Base-by-base conservation (phyloP, 2,888 invertebrate genomes). In the Megaustenia siamemsis region DNA sequence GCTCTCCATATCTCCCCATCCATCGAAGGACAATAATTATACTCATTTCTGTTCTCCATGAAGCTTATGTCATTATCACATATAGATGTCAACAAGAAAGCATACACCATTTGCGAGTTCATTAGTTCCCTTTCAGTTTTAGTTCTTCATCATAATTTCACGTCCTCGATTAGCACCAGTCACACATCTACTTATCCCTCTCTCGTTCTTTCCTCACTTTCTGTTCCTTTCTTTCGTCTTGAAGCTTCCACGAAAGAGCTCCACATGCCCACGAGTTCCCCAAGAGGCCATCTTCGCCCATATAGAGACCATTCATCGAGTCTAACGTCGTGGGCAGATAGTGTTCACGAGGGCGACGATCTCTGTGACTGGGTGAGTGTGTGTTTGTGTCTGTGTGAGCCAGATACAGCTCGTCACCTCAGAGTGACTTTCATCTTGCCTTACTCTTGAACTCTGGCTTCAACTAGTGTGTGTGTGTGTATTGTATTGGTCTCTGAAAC, bases 151-250 rank as follows among this genome's bases (percentile, higher is more conserved):
- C 28, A 21, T 3, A 63, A 28, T 6, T 60, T 60, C 12, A 56
- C 24, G 24, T 21, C 69, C 40, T 40, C 68, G 1, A 12, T 68
- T 38, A 18, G n/a, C 38, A 32, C 38, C 73, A 0, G 24, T 15
- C 1, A 8, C 71, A 1, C 24, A 21, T n/a, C 2, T 18, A 1
- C 28, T 43, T 43, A 3, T 71, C 3, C 28, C 38, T 56, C 28
- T 82, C 60, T 82, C 75, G 40, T 40, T 69, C 69, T 69, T 21
- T 69, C 69, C 69, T 69, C 69, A 69, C 69, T 69, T 21, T 69
- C 69, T 38, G 40, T 69, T 69, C 69, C 28, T 69, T 69, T 69
- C 69, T 69, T 38, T 69, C 69, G 40, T 69, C 69, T 69, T 10
- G 40, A 69, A 69, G 69, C 69, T 40, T 40, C 69, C 69, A 69